These are phyloP conservation scores for Omphaloscelis lunosa DNA, from an alignment of 2,888 invertebrate genomes.

Conservation along the genomic window DNA sequence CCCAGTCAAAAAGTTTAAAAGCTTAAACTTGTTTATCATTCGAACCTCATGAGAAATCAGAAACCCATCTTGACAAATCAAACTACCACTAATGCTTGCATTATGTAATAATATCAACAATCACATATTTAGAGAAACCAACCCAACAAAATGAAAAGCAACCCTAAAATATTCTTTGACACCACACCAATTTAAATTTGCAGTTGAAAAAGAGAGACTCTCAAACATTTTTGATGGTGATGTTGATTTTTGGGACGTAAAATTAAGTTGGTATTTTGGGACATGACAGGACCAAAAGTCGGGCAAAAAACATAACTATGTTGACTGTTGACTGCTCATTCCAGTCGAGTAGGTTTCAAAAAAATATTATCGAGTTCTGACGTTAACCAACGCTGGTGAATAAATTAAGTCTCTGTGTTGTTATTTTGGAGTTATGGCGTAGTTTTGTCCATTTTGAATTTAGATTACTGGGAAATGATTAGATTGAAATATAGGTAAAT, in stretches of 20 bases:
- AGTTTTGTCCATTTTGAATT: conserved; percentile 19
- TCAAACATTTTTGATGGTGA: not conserved
- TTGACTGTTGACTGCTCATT: conserved; percentile 78
- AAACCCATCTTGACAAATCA: conserved; percentile 53
- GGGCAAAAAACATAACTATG: conserved; percentile 67
- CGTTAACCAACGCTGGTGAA: conserved; percentile 73
- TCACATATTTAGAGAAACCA: conserved; percentile 27
- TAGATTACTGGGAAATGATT: not conserved
- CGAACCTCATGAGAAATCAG: conserved; percentile 39
- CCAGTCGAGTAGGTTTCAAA: conserved; percentile 73
- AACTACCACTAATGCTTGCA: conserved; percentile 55
- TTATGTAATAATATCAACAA: conserved; percentile 60
- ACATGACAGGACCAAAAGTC: conserved; percentile 57
- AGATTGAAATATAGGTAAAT: not conserved
- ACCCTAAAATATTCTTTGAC: conserved; percentile 42
- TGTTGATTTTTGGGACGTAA: conserved; percentile 26
- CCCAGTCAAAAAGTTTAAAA: conserved; percentile 5
- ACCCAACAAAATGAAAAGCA: conserved; percentile 56
- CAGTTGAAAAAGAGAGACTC: conserved; percentile 1
- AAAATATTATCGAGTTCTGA: conserved; percentile 73
- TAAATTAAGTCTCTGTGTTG: conserved; percentile 75
- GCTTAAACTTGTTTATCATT: conserved; percentile 2
- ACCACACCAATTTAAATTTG: conserved; percentile 48
- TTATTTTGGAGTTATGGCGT: conserved; percentile 47
- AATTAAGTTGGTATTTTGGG: conserved; percentile 42